Conservation (phyloP, 2,113 vertebrate genomes). For the Scatophagus argus region DNA sequence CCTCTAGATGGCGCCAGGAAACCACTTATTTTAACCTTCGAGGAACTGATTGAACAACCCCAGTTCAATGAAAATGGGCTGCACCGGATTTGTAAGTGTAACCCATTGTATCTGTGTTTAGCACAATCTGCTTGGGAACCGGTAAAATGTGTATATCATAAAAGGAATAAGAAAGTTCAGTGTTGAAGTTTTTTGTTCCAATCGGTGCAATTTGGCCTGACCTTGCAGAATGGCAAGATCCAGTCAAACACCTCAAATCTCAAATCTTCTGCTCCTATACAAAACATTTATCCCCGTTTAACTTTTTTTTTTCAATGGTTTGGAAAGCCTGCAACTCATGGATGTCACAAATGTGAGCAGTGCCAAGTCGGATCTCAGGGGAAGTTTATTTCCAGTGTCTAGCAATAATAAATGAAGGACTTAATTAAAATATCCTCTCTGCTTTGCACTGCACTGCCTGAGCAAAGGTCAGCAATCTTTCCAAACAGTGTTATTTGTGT, state of each 20-base stretch:
- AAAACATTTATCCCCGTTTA: neutral
- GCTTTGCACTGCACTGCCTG: constrained; percentile 17
- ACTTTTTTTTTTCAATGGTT: neutral
- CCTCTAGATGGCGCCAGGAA: constrained; percentile 68
- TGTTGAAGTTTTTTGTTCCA: neutral
- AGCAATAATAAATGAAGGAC: constrained; percentile 72
- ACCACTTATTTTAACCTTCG: neutral
- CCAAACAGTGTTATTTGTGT: constrained; percentile 66
- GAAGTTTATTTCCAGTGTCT: constrained; percentile 72
- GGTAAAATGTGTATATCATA: neutral
- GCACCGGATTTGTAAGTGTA: neutral
- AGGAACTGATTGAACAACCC: neutral
- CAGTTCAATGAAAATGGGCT: neutral
- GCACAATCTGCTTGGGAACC: neutral
- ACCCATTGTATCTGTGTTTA: neutral
- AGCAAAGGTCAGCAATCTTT: constrained; percentile 52
- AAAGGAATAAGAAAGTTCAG: neutral
- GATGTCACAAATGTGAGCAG: constrained; percentile 32
- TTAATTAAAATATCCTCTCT: constrained; percentile 75
- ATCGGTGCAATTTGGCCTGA: neutral
- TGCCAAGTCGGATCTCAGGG: constrained; percentile 40
- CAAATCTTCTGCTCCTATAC: neutral
- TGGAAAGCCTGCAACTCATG: constrained; percentile 1
- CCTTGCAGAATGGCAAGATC: neutral
- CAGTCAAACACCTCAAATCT: neutral